phyloP scores from a whole-genome alignment of 2,113 vertebrate genomes.

The Oncorhynchus keta region DNA sequence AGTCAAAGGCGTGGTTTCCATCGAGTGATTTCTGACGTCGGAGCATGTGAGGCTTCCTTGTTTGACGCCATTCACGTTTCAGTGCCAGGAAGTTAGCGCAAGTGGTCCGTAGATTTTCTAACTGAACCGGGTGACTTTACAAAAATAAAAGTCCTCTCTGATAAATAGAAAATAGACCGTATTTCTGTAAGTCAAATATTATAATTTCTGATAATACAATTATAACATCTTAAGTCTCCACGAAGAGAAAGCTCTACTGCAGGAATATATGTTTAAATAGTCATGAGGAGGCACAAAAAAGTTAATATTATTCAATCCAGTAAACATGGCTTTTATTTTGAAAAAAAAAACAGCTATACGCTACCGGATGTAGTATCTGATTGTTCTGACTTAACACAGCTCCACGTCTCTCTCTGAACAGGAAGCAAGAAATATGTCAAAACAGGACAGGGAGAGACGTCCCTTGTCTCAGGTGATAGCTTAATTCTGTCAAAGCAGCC shows the following conservation, averaged over 20 bases:
- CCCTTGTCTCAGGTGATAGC: not conserved
- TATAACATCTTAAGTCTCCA: not conserved
- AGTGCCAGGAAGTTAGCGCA: not conserved
- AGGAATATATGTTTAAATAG: no score
- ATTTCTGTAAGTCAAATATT: not conserved
- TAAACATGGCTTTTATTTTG: conserved; percentile 50
- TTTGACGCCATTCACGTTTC: conserved; percentile 22
- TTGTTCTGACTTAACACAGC: not conserved
- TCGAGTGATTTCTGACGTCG: conserved; percentile 22
- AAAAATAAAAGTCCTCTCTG: conserved; percentile 30
- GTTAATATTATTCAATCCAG: not conserved
- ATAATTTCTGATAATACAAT: not conserved
- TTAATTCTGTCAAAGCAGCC: not conserved
- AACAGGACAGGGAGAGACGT: conserved; percentile 8
- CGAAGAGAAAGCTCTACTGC: no score
- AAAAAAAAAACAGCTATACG: accelerated
- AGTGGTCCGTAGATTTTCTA: not conserved
- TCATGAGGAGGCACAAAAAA: not conserved
- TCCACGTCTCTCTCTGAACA: conserved; percentile 62
- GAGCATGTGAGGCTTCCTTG: conserved; percentile 2
- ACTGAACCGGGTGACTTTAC: conserved; percentile 9
- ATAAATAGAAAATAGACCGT: not conserved
- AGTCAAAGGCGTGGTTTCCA: conserved; percentile 30
- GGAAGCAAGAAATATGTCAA: conserved; percentile 34
- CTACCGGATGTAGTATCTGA: not conserved